These are phyloP conservation scores for Neomonachus schauinslandi DNA, from an alignment of 2,113 vertebrate species.

Conservation along the genomic window DNA sequence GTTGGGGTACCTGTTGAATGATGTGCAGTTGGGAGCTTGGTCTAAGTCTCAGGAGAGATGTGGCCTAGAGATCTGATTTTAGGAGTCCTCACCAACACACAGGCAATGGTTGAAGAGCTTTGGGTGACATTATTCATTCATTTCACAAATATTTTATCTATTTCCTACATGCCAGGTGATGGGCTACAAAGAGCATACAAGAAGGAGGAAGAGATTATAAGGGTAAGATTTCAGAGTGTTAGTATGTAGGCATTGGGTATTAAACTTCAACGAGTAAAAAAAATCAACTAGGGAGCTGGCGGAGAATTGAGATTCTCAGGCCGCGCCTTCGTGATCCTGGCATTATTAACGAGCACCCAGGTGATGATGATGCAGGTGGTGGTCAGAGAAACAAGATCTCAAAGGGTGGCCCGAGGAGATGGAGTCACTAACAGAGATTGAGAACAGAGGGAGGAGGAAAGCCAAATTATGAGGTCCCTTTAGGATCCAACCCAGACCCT, in stretches of 20 bases:
- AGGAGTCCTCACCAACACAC: not conserved
- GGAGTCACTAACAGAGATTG: not conserved
- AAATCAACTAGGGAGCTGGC: not conserved
- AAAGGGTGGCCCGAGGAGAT: not conserved
- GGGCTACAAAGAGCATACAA: not conserved
- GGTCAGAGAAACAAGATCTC: not conserved
- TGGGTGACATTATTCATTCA: not conserved
- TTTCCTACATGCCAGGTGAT: not conserved
- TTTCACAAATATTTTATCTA: not conserved
- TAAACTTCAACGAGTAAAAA: not conserved
- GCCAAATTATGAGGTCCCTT: not conserved
- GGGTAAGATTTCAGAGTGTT: not conserved
- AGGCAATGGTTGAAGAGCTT: not conserved
- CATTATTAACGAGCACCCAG: not conserved
- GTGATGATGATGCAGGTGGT: accelerated
- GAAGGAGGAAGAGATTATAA: not conserved
- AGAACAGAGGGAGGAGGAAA: not conserved
- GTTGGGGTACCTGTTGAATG: not conserved
- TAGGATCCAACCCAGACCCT: not conserved
- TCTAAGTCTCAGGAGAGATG: not conserved
- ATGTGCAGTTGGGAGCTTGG: not conserved
- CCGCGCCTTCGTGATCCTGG: not conserved
- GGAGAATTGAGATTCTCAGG: not conserved
- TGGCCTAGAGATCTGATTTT: not conserved
- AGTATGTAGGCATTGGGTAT: not conserved